Base-by-base conservation (phyloP, 2,113 vertebrate genomes). In the Myxocyprinus asiaticus region DNA sequence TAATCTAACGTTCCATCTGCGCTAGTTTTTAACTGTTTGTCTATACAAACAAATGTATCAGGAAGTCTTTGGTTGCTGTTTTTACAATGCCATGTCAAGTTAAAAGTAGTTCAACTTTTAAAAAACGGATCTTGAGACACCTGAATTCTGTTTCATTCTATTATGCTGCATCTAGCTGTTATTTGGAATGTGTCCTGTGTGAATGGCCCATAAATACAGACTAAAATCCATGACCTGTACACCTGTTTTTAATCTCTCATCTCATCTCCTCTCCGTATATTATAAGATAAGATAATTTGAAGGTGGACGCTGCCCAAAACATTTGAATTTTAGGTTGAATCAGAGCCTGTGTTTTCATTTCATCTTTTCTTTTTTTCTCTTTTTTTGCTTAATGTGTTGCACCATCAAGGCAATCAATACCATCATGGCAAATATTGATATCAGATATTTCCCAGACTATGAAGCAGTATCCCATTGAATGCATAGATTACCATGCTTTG, bases 371-470 rank as follows among this genome's bases (percentile, higher is more conserved):
- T 9, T 1, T 14, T 78, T 71, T 3, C 7, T 14, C 7, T 8
- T 76, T 68, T 69, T 78, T 73, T 48, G 47, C 45, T 22, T 80
- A 62, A 83, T 70, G 76, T 78, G 81, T 76, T 83, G 45, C 78
- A 62, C 67, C 70, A 62, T 85, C 75, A 71, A 65, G 59, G 63
- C 53, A 78, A 85, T 85, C 75, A 44, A 83, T 79, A 83, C 59
- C 81, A 77, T 51, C 10, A 63, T 76, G 71, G 78, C 81, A 67
- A 55, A 68, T 82, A 81, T 81, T 78, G 81, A 81, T 85, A 85
- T 78, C 75, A 74, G 84, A 85, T 83, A 67, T 79, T 75, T 78
- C 75, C 81, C 67, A 79, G 77, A 45, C 55, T 76, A 68, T 74
- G 56, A 74, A 66, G 74, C 78, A 67, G 61, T 59, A 50, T 79